phyloP scores from a whole-genome alignment of 2,113 vertebrate species.

The Mus spicilegus region DNA sequence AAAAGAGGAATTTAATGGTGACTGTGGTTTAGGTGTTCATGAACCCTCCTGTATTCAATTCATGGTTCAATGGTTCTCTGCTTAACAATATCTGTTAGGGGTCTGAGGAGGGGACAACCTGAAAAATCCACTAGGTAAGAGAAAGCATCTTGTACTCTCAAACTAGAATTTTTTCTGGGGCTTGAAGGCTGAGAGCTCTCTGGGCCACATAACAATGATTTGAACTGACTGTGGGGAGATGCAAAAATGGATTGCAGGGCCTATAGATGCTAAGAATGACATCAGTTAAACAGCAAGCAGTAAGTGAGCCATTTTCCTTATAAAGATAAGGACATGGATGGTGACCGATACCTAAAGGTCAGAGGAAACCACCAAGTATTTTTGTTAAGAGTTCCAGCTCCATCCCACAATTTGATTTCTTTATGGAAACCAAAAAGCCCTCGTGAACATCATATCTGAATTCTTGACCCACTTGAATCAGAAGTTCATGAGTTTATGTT shows the following conservation, averaged over 20 bases:
- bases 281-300: background rate
- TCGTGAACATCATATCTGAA: background rate
- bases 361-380: background rate
- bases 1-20: no score
- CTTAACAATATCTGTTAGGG: background rate
- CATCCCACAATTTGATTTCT: background rate
- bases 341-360: background rate
- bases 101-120: no score
- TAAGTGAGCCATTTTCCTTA: background rate
- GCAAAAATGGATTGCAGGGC: no score
- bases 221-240: background rate
- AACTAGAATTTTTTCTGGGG: background rate
- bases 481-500: background rate
- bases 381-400: background rate
- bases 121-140: background rate
- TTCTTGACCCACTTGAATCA: background rate
- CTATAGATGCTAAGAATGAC: background rate
- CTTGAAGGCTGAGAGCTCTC: background rate
- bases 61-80: background rate
- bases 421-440: background rate
- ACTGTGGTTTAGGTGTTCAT: background rate
- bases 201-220: no score
- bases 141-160: background rate
- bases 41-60: background rate
- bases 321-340: background rate